Base-by-base conservation (phyloP, 1,140 invertebrate genomes). In the Drosophila leontia region DNA sequence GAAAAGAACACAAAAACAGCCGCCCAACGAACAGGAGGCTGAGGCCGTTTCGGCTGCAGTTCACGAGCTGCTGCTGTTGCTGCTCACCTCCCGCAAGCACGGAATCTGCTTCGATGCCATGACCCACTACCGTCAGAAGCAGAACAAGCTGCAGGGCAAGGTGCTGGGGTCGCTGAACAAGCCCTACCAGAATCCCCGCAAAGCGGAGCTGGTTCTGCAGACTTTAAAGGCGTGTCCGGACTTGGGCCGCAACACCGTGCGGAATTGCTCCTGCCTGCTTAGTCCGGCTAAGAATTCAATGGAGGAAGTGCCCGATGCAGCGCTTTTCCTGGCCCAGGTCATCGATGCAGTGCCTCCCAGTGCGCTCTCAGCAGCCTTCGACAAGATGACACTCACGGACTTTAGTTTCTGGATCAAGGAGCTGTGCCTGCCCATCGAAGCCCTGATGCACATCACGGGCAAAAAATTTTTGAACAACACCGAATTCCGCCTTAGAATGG, bases 211-310 rank as follows among this genome's bases (percentile, higher is more conserved):
- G n/a, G 93, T 97, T 17, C 82, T 95, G 7, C 93, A 95, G 84
- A 95, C 96, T 45, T 91, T 97, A 55, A 91, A 91, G 41, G 94
- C 94, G 35, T 96, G 96, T 92, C 96, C 96, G 3, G 96, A 97
- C 91, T 93, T 97, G 50, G 94, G 95, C 12, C 94, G 95, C 92
- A 94, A 94, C 39, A 93, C 96, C 7, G 94, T 96, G 47, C 93
- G 76, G 23, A 85, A 70, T 59, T 84, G 58, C 8, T 82, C 78
- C 2, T 57, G 53, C 1, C 65, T 76, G 3, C 44, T 82, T 35
- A 93, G 60, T 51, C 77, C 37, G 6, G 57, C 53, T 7, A 88
- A 37, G 70, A 51, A 56, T 12, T 9, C 19, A 0, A 1, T n/a
- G 1, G 23, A 19, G 1, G 59, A 80, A 32, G 41, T 92, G 42